phyloP scores from a whole-genome alignment of 2,113 vertebrate species.

The Cranoglanis bouderius region DNA sequence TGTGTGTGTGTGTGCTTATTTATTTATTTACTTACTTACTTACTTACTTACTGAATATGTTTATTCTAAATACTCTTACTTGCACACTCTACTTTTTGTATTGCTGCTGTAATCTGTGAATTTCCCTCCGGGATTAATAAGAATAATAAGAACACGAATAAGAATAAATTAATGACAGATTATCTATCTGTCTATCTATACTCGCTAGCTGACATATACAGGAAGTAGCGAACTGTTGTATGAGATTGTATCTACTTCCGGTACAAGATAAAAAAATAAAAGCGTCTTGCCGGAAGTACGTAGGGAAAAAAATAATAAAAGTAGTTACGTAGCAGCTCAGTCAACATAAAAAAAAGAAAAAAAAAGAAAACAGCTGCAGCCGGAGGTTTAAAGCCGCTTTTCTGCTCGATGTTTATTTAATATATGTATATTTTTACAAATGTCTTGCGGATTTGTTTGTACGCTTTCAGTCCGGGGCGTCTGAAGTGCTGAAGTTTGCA shows the following conservation, averaged over 20 bases:
- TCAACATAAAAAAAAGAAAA: neutral
- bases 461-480: conserved; percentile 44
- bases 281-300: conserved; percentile 9
- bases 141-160: too few relatives aligned
- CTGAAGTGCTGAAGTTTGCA: conserved; percentile 61
- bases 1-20: too few relatives aligned
- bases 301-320: neutral
- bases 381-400: neutral
- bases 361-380: neutral
- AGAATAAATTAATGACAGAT: neutral
- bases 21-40: too few relatives aligned
- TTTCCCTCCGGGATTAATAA: too few relatives aligned
- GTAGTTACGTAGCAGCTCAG: conserved; percentile 24
- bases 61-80: too few relatives aligned
- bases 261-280: neutral
- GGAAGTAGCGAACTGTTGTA: neutral
- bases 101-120: too few relatives aligned
- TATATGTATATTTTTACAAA: conserved; percentile 21
- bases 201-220: neutral
- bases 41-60: too few relatives aligned
- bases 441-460: conserved; percentile 54
- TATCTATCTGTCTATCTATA: neutral
- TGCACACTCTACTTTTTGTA: too few relatives aligned
- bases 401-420: neutral
- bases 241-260: neutral